These are phyloP conservation scores for Myanophis thanlyinensis DNA, from an alignment of 2,113 vertebrate genomes.

Conservation along the genomic window DNA sequence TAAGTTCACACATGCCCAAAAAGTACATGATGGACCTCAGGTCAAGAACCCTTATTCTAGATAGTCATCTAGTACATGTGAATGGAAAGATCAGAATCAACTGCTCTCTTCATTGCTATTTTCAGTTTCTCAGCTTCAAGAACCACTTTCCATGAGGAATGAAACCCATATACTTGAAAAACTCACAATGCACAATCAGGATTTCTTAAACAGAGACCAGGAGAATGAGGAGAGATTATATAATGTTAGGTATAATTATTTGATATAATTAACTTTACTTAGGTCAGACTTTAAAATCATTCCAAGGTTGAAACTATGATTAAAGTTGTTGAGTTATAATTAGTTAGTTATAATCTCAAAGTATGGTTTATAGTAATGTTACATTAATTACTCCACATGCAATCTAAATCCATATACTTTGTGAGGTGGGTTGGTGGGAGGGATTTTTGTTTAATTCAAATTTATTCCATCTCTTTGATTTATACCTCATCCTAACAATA, in stretches of 20 bases:
- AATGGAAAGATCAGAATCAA: background rate
- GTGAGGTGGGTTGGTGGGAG: background rate
- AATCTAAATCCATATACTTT: background rate
- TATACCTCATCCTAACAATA: background rate
- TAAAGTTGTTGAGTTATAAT: background rate
- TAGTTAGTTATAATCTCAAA: background rate
- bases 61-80: background rate
- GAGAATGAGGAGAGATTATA: background rate
- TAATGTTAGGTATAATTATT: background rate
- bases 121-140: background rate
- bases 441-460: background rate
- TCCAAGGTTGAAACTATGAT: background rate
- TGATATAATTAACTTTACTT: background rate
- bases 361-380: background rate
- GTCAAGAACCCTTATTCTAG: background rate
- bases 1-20: background rate
- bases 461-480: background rate
- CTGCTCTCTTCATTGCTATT: background rate
- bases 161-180: background rate
- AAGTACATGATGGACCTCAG: background rate
- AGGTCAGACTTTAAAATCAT: background rate
- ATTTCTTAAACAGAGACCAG: background rate
- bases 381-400: background rate
- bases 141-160: background rate
- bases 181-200: too few species aligned